Percentiles rank a stretch among this genome's conserved stretches.
Conservation (phyloP, 2,888 invertebrate genomes). For the Dugesia japonica region DNA sequence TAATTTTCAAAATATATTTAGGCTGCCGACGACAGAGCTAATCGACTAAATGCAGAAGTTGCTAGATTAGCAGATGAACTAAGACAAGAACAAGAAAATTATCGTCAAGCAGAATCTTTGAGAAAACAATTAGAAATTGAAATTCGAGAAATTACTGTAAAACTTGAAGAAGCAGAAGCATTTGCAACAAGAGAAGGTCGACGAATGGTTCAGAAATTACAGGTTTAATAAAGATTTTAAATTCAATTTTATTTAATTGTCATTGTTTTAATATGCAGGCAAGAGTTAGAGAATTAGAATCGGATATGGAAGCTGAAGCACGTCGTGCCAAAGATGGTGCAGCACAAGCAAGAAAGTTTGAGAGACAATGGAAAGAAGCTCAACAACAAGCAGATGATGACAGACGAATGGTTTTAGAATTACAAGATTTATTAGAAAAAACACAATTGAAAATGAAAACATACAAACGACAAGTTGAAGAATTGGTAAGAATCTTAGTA, state of each 20-base stretch:
- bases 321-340: conserved; percentile 43
- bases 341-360: conserved; percentile 42
- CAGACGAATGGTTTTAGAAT: conserved; percentile 41
- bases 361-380: conserved; percentile 43
- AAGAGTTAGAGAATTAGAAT: conserved; percentile 46
- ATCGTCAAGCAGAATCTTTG: conserved; percentile 47
- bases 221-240: conserved; percentile 28
- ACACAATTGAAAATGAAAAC: conserved; percentile 42
- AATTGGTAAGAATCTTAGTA: conserved; percentile 42
- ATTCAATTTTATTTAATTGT: not conserved
- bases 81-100: conserved; percentile 47
- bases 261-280: conserved; percentile 20
- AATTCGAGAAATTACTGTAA: conserved; percentile 47
- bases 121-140: conserved; percentile 48
- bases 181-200: conserved; percentile 47
- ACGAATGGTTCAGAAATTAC: conserved; percentile 46
- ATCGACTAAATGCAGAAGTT: conserved; percentile 42
- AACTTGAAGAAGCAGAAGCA: conserved; percentile 47
- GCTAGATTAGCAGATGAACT: conserved; percentile 46
- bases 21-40: conserved; percentile 42
- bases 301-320: conserved; percentile 45
- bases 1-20: no score
- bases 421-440: conserved; percentile 41
- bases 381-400: conserved; percentile 43
- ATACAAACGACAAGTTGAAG: conserved; percentile 47